These are phyloP conservation scores for Ceratotherium simum DNA, from an alignment of 2,113 vertebrate genomes.

Conservation along the genomic window DNA sequence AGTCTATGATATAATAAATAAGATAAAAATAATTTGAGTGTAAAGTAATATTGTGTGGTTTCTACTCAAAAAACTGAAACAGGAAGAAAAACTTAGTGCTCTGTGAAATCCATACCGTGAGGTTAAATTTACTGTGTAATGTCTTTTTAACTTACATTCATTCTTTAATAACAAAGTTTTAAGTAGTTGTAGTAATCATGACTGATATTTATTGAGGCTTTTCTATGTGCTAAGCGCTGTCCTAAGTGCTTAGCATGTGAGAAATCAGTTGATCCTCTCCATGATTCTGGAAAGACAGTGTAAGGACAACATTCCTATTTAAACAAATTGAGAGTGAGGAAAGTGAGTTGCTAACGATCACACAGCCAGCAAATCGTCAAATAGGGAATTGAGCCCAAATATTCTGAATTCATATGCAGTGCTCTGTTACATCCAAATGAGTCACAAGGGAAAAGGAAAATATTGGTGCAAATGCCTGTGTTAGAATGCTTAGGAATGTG, in stretches of 20 bases:
- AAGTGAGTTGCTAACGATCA: not conserved
- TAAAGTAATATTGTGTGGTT: not conserved
- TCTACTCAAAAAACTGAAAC: not conserved
- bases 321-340: not conserved
- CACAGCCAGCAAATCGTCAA: not conserved
- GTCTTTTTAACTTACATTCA: not conserved
- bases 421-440: not conserved
- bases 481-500: not conserved
- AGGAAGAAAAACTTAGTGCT: not conserved
- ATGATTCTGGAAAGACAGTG: not conserved
- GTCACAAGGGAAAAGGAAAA: not conserved
- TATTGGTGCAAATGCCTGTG: not conserved
- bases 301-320: not conserved
- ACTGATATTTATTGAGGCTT: not conserved
- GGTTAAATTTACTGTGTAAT: not conserved
- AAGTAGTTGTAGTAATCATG: not conserved
- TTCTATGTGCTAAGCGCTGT: not conserved
- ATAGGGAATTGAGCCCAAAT: not conserved
- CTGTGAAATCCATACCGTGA: not conserved
- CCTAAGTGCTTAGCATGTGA: not conserved
- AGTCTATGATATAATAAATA: not conserved
- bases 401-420: not conserved
- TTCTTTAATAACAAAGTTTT: not conserved
- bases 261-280: not conserved
- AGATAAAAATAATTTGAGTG: not conserved